These are phyloP conservation scores for Actinia equina DNA, from an alignment of 64 coral and sea anemone species.

Conservation along the genomic window DNA sequence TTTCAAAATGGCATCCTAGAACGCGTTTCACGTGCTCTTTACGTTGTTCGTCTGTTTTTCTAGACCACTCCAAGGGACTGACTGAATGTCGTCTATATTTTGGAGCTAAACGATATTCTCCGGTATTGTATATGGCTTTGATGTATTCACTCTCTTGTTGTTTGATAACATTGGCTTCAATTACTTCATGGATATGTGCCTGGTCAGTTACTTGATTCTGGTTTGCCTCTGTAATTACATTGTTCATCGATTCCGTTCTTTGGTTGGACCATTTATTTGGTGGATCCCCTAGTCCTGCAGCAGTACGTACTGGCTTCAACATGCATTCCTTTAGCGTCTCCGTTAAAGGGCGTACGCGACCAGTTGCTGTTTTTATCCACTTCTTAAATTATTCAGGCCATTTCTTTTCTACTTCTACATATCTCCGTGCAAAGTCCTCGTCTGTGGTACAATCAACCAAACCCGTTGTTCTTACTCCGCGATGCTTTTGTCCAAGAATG, in stretches of 20 bases:
- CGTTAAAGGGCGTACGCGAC: not conserved
- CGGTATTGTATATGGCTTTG: slow-evolving; percentile 40
- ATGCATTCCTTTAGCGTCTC: slow-evolving; percentile 32
- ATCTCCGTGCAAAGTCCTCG: slow-evolving; percentile 35
- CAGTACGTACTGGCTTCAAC: slow-evolving; percentile 31
- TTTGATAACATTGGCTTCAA: slow-evolving; percentile 37
- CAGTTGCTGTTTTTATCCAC: slow-evolving; percentile 38
- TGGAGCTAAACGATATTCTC: slow-evolving; percentile 42
- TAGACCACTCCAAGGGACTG: slow-evolving; percentile 26
- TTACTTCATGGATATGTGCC: slow-evolving; percentile 43
- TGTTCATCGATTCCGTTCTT: slow-evolving; percentile 41
- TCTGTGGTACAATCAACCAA: slow-evolving; percentile 37
- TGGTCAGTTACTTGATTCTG: slow-evolving; percentile 43
- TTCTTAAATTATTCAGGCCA: slow-evolving; percentile 51
- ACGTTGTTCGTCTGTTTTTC: slow-evolving; percentile 41
- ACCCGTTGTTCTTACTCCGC: slow-evolving; percentile 15
- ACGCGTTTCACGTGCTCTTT: slow-evolving; percentile 22
- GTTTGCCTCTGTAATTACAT: slow-evolving; percentile 49
- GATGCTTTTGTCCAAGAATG: slow-evolving; percentile 25
- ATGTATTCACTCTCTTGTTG: slow-evolving; percentile 56
- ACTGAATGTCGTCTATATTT: slow-evolving; percentile 33
- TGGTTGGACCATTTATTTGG: slow-evolving; percentile 68
- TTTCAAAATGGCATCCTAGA: not conserved
- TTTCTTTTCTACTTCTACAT: not conserved
- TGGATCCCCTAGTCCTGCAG: slow-evolving; percentile 40